Conservation (phyloP, 2,888 invertebrate species). For the Volucella bombylans region DNA sequence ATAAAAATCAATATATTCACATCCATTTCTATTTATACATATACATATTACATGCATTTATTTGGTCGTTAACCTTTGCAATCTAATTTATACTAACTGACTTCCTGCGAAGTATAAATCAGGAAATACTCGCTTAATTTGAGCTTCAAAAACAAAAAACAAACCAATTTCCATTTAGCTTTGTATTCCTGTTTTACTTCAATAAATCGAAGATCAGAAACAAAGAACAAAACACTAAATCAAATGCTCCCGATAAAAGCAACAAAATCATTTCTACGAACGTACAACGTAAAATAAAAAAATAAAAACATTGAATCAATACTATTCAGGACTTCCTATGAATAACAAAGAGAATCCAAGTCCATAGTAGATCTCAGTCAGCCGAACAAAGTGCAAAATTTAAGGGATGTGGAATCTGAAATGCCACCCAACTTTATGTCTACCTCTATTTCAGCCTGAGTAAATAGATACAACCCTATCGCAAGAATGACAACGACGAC, state of each 20-base stretch:
- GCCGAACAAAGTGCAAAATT: constrained; percentile 61
- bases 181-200: constrained; percentile 52
- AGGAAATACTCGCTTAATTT: constrained; percentile 36
- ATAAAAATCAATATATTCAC: too few species aligned
- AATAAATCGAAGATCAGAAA: constrained; percentile 66
- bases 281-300: constrained; percentile 34
- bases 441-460: constrained; percentile 18
- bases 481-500: constrained; percentile 45
- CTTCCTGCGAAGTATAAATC: background rate
- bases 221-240: constrained; percentile 46
- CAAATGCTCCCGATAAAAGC: constrained; percentile 55
- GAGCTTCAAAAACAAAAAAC: constrained; percentile 49
- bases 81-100: constrained; percentile 26
- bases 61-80: too few species aligned
- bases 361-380: constrained; percentile 51
- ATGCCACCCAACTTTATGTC: constrained; percentile 36
- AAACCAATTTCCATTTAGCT: constrained; percentile 63
- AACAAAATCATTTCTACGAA: constrained; percentile 45
- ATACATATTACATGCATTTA: too few species aligned
- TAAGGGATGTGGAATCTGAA: constrained; percentile 54
- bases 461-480: constrained; percentile 66
- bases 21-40: too few species aligned
- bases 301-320: constrained; percentile 50
- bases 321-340: constrained; percentile 46
- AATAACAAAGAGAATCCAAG: constrained; percentile 65